Evolutionary conservation across 2,113 vertebrate genomes (phyloP).

Genomic region (Himantopus leucocephalus): DNA sequence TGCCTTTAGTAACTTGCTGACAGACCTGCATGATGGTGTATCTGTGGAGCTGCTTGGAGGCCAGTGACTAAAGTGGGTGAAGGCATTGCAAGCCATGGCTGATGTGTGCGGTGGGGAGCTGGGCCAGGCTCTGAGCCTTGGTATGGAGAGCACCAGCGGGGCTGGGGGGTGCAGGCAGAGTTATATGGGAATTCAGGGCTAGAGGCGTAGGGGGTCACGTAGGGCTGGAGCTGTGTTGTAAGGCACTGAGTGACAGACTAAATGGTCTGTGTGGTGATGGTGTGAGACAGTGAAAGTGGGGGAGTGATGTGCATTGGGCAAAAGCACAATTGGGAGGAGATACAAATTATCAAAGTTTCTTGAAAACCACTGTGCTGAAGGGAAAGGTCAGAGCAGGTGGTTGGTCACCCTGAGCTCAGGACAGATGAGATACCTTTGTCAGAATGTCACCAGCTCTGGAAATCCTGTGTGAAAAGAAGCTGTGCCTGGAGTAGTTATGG

Average conservation of each 20-base stretch:
- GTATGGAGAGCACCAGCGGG: fast-evolving
- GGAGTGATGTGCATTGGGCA: not conserved
- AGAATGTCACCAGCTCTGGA: not conserved
- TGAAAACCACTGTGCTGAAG: not conserved
- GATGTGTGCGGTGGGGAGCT: not conserved
- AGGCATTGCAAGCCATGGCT: not conserved
- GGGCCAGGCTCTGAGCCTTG: not conserved
- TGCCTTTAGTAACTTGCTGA: not conserved
- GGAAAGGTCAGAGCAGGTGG: not conserved
- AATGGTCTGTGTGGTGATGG: not conserved
- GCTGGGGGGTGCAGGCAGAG: not conserved
- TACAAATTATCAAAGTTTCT: not conserved
- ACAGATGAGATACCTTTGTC: not conserved
- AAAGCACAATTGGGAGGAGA: not conserved
- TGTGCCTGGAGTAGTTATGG: not conserved
- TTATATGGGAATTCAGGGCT: not conserved
- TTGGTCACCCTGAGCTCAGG: not conserved
- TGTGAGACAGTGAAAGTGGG: not conserved
- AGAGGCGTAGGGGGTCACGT: fast-evolving
- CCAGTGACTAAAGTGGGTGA: not conserved
- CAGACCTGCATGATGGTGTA: not conserved
- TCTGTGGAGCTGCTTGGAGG: not conserved
- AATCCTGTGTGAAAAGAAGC: not conserved
- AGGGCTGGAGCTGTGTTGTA: not conserved
- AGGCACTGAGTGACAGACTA: not conserved